Evolutionary conservation across 2,888 invertebrate genomes (phyloP), one percentile per base, ranked within the genome.

Genomic region (Diaprepes abbreviatus): DNA sequence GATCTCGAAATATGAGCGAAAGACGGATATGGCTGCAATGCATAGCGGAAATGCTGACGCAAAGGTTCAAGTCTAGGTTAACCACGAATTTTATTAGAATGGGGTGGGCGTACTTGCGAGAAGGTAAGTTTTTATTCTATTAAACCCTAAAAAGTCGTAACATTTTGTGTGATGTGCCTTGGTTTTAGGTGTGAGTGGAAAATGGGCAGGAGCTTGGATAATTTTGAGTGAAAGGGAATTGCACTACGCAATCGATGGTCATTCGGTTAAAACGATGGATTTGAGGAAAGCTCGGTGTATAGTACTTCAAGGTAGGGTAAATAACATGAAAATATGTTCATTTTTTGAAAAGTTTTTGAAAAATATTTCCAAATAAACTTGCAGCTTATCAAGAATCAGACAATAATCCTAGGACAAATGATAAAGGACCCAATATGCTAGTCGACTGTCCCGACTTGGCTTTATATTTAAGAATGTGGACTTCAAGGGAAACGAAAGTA

Each of bases 161-260:
- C n/a, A n/a, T n/a, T n/a, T n/a, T n/a, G n/a, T n/a, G n/a, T n/a
- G n/a, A n/a, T n/a, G n/a, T n/a, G n/a, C n/a, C n/a, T n/a, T n/a
- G n/a, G n/a, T n/a, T 80, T 64, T 81, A 92, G 92, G 91, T 9
- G 89, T 92, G 33, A 89, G 90, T 50, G 90, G 91, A 0, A 86
- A 87, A 60, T 93, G 95, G 94, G 88, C 88, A 33, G 91, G 92
- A n/a, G 91, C 93, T 0, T 95, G 94, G 94, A 78, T 94, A 59
- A 87, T 94, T 79, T 85, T 95, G 31, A 88, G 90, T 64, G 89
- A 92, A 55, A 86, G 92, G 12, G 87, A 86, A 31, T 83, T 93
- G 48, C 85, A 89, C 65, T 92, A 90, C 79, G 88, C 87, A 59
- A 84, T 86, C 6, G 86, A 87, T 52, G 87, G 86, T 35, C 83